These are phyloP conservation scores for Enteromius fasciolatus DNA, from an alignment of 2,797 vertebrate genomes.

Conservation along the genomic window DNA sequence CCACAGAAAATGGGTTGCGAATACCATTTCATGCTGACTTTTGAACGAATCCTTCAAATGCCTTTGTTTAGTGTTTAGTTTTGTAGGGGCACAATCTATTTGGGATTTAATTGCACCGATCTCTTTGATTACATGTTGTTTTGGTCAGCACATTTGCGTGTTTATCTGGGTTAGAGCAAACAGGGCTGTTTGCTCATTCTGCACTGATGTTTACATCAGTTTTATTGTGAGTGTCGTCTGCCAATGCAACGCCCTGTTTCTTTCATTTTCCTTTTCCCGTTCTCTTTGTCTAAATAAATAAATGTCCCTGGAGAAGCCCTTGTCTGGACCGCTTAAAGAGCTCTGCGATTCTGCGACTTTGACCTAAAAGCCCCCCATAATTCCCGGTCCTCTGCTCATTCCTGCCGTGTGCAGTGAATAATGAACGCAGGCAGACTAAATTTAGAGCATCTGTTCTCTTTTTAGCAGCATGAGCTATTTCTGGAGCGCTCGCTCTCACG, in stretches of 20 bases:
- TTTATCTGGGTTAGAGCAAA: not conserved
- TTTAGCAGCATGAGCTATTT: constrained; percentile 75
- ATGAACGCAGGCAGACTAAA: constrained; percentile 67
- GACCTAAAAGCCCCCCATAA: constrained; percentile 58
- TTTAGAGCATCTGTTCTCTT: constrained; percentile 67
- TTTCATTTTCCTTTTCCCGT: not conserved
- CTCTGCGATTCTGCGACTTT: constrained; percentile 52
- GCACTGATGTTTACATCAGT: constrained; percentile 11
- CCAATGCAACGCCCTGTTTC: not conserved
- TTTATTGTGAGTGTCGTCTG: not conserved
- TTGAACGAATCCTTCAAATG: not conserved
- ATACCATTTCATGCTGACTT: not conserved
- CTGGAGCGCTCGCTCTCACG: constrained; percentile 60
- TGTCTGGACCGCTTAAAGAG: constrained; percentile 55
- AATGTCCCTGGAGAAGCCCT: constrained; percentile 40
- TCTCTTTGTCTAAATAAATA: constrained; percentile 32
- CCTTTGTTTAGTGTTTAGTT: not conserved
- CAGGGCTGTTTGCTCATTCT: constrained; percentile 4
- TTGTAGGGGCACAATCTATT: not conserved
- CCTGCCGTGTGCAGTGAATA: constrained; percentile 64
- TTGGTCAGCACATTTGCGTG: constrained; percentile 2
- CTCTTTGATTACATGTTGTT: not conserved
- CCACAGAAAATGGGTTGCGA: not conserved
- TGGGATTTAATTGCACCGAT: not conserved
- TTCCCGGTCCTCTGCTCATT: constrained; percentile 62